Evolutionary conservation across 23 tunicate genomes (phyloP).

Genomic region (Trididemnum miniatum): DNA sequence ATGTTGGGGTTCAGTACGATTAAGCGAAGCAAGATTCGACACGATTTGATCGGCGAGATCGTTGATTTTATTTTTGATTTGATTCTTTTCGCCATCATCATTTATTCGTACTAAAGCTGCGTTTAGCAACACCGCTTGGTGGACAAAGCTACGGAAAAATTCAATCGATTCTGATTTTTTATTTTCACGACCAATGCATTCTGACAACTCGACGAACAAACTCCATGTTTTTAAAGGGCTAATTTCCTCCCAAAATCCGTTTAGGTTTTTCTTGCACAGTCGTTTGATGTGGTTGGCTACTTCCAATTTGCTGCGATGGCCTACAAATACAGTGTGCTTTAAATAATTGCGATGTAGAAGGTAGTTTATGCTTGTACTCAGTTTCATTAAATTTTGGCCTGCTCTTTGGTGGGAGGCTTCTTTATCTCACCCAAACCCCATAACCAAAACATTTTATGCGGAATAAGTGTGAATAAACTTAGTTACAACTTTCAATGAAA

Average conservation of each 20-base stretch:
- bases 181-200: neutral
- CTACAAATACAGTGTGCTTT: too few relatives aligned
- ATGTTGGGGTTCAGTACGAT: neutral
- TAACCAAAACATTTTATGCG: too few relatives aligned
- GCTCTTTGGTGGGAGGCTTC: too few relatives aligned
- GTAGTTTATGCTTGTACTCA: too few relatives aligned
- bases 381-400: too few relatives aligned
- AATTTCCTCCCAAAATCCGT: constrained; percentile 5
- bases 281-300: neutral
- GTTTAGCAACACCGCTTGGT: neutral
- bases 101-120: neutral
- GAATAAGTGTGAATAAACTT: too few relatives aligned
- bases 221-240: neutral
- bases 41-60: neutral
- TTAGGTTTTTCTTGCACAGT: neutral
- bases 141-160: neutral
- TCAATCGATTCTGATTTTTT: neutral
- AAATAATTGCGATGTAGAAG: too few relatives aligned
- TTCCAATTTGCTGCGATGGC: too few relatives aligned
- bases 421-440: too few relatives aligned
- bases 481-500: too few relatives aligned
- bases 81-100: neutral
- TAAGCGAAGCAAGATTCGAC: neutral
- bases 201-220: neutral
- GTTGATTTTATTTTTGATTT: neutral